Percentiles rank a stretch among this genome's conserved stretches.
phyloP scores from a whole-genome alignment of 1,140 invertebrate genomes.

The Meloidogyne hapla region DNA sequence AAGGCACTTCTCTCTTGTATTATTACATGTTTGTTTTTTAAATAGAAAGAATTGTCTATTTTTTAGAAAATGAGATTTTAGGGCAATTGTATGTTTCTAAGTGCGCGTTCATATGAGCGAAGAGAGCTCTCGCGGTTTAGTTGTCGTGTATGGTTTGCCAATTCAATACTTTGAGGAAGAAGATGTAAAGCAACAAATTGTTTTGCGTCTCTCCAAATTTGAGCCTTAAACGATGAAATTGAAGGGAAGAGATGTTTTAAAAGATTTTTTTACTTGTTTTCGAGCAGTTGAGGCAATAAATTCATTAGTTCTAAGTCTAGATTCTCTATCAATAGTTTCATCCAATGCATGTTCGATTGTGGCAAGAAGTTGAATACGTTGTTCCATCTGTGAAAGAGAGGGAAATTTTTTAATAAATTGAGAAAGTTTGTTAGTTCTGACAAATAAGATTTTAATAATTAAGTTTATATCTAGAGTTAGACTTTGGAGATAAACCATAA shows the following conservation, averaged over 20 bases:
- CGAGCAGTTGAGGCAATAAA: conserved; percentile 43
- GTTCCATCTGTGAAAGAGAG: conserved; percentile 33
- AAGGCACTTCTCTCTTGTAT: conserved; percentile 14
- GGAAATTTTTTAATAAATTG: conserved; percentile 9
- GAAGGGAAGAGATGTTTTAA: background rate
- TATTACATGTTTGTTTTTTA: background rate
- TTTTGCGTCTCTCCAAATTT: conserved; percentile 36
- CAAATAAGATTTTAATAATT: too few relatives aligned
- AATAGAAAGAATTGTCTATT: background rate
- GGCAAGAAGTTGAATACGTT: conserved; percentile 39
- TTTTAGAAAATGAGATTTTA: background rate
- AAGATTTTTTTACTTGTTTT: conserved; percentile 36
- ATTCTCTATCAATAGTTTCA: conserved; percentile 48
- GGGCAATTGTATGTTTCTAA: conserved; percentile 23
- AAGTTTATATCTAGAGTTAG: too few relatives aligned
- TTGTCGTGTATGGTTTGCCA: conserved; percentile 31
- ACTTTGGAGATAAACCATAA: too few relatives aligned
- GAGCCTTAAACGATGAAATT: conserved; percentile 17
- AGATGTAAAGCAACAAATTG: conserved; percentile 35
- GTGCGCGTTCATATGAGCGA: conserved; percentile 10
- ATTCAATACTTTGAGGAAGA: conserved; percentile 30
- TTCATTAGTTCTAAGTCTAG: conserved; percentile 33
- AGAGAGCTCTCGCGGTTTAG: background rate
- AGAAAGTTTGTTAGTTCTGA: too few relatives aligned
- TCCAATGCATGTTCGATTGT: conserved; percentile 46